Evolutionary conservation across 2,888 invertebrate genomes (phyloP), one percentile per base, ranked within the genome.

Genomic region (Julus scanicus): DNA sequence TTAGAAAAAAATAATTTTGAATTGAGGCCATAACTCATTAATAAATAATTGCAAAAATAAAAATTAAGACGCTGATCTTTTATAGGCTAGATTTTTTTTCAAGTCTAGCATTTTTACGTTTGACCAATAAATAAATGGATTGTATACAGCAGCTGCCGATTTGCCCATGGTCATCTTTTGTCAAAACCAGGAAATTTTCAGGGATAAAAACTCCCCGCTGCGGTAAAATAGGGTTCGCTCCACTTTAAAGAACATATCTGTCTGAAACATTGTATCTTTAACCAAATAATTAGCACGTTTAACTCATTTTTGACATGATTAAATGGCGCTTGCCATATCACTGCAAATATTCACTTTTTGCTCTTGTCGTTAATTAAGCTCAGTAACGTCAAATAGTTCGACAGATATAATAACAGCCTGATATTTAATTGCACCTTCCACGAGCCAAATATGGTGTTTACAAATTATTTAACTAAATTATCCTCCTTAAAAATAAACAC

Each of bases 391-490:
- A 71, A 71, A 20, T 29, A 71, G 63, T 71, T 71, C 63, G 63
- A 71, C 63, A 71, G 63, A 71, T 71, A 71, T 71, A 71, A 71
- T 71, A 71, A 71, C 63, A 71, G 20, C 63, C 63, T 71, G 63
- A 71, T 71, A 71, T 71, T 71, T 71, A 71, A 71, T 71, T 71
- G 63, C 20, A 71, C 63, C 63, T 71, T 71, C 63, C 63, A 71
- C 63, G 63, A 20, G 63, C 63, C 63, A 71, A 71, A 71, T 71
- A 71, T 71, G 63, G 63, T 71, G 63, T 29, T 71, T 71, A 71
- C 63, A 71, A 71, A 71, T 71, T 71, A 71, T 71, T 71, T 71
- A 71, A 71, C 63, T 17, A 71, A 29, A 71, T 71, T 71, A 71
- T 71, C 63, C 63, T 71, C 63, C 63, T 71, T 5, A 71, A 71